phyloP scores from a whole-genome alignment of 2,888 invertebrate species.

The Drosophila affinis region DNA sequence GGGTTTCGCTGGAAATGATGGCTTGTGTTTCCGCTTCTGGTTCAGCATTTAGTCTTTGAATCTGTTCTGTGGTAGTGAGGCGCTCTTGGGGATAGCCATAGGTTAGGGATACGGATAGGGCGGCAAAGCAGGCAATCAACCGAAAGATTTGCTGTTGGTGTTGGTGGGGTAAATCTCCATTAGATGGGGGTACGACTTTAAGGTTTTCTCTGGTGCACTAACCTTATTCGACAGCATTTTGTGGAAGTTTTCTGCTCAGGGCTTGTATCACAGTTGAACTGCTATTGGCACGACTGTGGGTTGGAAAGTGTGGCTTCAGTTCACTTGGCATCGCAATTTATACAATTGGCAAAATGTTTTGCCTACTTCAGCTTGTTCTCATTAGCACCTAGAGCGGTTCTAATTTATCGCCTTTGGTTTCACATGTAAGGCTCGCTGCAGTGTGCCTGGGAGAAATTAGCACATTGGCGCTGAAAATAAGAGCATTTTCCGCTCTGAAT shows the following conservation, averaged over 20 bases:
- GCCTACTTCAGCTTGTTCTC: slow-evolving; percentile 5
- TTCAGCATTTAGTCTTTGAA: slow-evolving; percentile 31
- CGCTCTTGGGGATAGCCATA: slow-evolving; percentile 35
- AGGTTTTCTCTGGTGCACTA: neutral
- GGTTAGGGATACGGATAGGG: neutral
- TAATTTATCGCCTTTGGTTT: slow-evolving; percentile 64
- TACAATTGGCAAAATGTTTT: slow-evolving; percentile 51
- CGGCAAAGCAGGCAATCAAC: slow-evolving; percentile 45
- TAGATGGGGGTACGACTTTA: fast-evolving
- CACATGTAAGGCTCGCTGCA: slow-evolving; percentile 35
- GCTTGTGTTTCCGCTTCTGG: neutral
- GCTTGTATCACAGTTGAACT: neutral
- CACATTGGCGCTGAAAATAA: slow-evolving; percentile 38
- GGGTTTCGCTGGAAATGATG: slow-evolving; percentile 17
- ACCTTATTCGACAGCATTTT: slow-evolving; percentile 51
- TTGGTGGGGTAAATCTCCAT: neutral
- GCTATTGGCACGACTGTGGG: slow-evolving; percentile 18
- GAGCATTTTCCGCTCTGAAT: slow-evolving; percentile 45
- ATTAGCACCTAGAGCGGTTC: slow-evolving; percentile 49
- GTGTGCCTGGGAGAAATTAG: slow-evolving; percentile 54
- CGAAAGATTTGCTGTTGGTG: slow-evolving; percentile 33
- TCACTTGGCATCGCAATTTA: slow-evolving; percentile 49
- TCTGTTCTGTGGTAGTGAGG: slow-evolving; percentile 6
- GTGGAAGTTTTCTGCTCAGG: neutral
- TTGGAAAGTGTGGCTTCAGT: slow-evolving; percentile 47